Evolutionary conservation across 2,113 vertebrate genomes (phyloP), one percentile per base, ranked within the genome.

Genomic region (Leiothrix lutea): DNA sequence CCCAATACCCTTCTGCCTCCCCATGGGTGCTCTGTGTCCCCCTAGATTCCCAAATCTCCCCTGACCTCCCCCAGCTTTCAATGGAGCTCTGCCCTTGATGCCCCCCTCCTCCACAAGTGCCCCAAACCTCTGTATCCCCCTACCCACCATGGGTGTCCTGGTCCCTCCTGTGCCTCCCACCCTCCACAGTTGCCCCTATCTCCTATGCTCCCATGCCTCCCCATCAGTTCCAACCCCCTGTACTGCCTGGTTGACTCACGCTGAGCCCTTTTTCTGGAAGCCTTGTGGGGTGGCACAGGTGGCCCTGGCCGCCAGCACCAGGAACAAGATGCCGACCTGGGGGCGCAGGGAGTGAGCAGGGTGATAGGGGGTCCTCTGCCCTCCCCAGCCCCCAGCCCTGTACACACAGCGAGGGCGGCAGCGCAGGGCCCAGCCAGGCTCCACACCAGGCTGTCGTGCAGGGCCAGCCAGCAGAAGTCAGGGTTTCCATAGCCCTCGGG

Each of bases 401-500:
- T 65, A 98, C 98, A 94, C 95, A 99, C 99, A 29, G 99, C 98
- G 31, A 99, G 98, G 6, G 98, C 98, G 5, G 98, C 97, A 64
- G 98, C 98, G 45, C 98, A 98, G 19, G 99, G 99, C 53, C 99
- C 99, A 1, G 98, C 99, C 15, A 99, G 98, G 92, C 99, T 99
- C 99, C 99, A 99, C 88, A 99, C 98, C 56, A 99, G 98, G 0
- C 98, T 99, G 91, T 99, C 99, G 1, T 99, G 98, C 94, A 99
- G 96, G 33, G 99, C 99, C 56, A 99, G 97, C 99, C 99, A 99
- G 88, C 99, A 99, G 98, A 99, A 99, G 90, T 99, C 99, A 0
- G 99, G 98, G 97, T 99, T 99, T 29, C 99, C 99, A 3, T 99
- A 99, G 51, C 99, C 99, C 95, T 99, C 99, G 0, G 99, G 99